These are phyloP conservation scores for Melikaiella ostensackeni DNA, from an alignment of 2,888 invertebrate species.

Conservation along the genomic window DNA sequence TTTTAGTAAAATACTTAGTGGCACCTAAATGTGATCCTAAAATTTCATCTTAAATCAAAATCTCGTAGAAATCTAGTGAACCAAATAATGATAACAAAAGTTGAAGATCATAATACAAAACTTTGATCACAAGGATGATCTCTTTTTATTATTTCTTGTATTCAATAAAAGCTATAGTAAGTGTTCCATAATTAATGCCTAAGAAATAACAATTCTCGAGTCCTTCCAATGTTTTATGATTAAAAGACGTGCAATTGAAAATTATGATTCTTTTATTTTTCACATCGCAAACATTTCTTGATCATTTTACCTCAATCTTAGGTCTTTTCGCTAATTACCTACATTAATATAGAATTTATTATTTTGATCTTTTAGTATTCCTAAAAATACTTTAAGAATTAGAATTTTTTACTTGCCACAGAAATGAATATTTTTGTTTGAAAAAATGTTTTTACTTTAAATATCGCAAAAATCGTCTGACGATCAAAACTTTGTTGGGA, in stretches of 20 bases:
- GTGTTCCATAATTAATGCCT: not conserved
- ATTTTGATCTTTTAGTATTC: too few species aligned
- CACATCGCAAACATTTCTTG: not conserved
- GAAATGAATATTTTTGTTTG: not conserved
- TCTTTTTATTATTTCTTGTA: not conserved
- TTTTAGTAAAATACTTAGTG: not conserved
- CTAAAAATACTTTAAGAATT: not conserved
- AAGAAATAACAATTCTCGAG: not conserved
- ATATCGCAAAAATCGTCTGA: not conserved
- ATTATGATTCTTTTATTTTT: not conserved
- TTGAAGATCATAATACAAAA: not conserved
- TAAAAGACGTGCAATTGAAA: not conserved
- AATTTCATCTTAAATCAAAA: not conserved
- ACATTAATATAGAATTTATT: too few species aligned
- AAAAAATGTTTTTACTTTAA: not conserved
- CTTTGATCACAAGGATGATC: not conserved
- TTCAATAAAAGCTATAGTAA: not conserved
- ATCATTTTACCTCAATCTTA: not conserved
- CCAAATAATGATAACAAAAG: not conserved
- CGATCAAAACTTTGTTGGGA: not conserved
- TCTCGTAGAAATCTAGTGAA: not conserved
- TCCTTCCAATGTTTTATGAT: constrained; percentile 3
- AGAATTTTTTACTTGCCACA: not conserved
- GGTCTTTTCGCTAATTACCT: not conserved
- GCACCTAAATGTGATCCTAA: not conserved